Evolutionary conservation across 2,888 invertebrate genomes (phyloP).

Genomic region (Eilema sororculum): DNA sequence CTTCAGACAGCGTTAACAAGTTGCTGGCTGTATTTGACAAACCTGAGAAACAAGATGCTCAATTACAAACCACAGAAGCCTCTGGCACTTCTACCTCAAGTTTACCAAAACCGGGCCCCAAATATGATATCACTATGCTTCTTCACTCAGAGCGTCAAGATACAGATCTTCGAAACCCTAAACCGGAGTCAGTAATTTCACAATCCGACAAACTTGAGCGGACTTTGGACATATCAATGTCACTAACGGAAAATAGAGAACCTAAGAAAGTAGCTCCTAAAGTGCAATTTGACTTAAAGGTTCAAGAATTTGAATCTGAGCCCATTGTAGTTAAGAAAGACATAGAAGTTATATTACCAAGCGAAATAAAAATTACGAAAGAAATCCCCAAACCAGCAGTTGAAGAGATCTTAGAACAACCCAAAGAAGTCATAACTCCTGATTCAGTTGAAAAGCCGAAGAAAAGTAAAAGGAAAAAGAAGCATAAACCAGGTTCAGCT

Average conservation of each 20-base stretch:
- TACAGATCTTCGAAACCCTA: constrained; percentile 58
- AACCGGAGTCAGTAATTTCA: constrained; percentile 30
- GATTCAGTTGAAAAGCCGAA: constrained; percentile 76
- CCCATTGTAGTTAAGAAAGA: constrained; percentile 74
- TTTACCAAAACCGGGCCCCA: constrained; percentile 46
- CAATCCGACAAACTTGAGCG: constrained; percentile 54
- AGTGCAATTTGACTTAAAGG: constrained; percentile 70
- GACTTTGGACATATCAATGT: constrained; percentile 74
- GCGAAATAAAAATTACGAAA: constrained; percentile 65
- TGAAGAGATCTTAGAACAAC: constrained; percentile 70
- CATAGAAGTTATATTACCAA: constrained; percentile 71
- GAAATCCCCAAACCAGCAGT: constrained; percentile 52
- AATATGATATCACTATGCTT: constrained; percentile 63
- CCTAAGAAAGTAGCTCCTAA: constrained; percentile 64
- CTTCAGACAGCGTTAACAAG: constrained; percentile 62
- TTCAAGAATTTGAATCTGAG: constrained; percentile 66
- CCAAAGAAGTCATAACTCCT: constrained; percentile 50
- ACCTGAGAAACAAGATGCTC: constrained; percentile 69
- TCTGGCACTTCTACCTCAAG: constrained; percentile 28
- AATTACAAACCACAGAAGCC: constrained; percentile 54
- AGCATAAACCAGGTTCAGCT: constrained; percentile 82
- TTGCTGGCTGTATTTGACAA: constrained; percentile 60
- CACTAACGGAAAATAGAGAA: constrained; percentile 67
- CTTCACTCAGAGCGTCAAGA: constrained; percentile 74
- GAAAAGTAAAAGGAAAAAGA: constrained; percentile 89